Evolutionary conservation across 2,113 vertebrate genomes (phyloP).

Genomic region (Herpailurus yagouaroundi): DNA sequence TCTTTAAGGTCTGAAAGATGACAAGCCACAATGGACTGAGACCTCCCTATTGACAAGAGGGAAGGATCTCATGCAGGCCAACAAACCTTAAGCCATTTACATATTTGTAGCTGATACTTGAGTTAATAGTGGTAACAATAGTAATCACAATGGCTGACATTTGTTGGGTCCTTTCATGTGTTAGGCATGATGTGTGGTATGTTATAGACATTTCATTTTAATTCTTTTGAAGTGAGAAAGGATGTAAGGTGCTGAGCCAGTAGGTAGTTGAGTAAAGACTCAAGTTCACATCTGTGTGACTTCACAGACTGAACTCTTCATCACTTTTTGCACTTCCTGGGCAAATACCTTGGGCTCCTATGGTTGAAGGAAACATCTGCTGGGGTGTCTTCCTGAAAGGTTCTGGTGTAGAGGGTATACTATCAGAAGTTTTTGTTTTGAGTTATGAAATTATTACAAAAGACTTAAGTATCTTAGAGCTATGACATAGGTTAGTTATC

Average conservation of each 20-base stretch:
- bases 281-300: neutral
- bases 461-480: neutral
- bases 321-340: neutral
- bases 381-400: neutral
- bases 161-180: neutral
- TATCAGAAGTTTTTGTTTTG: neutral
- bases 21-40: neutral
- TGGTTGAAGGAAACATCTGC: neutral
- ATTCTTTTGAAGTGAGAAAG: neutral
- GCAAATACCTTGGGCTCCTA: neutral
- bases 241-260: neutral
- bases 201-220: neutral
- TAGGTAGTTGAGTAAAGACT: neutral
- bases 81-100: neutral
- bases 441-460: neutral
- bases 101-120: neutral
- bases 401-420: neutral
- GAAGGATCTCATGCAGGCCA: neutral
- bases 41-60: neutral
- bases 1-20: neutral
- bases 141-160: neutral
- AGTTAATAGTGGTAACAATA: neutral
- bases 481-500: neutral
- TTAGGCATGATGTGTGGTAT: neutral
- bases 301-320: neutral